Percentiles rank a stretch among this genome's conserved stretches.
These are phyloP conservation scores for Poecilobothrus nobilitatus DNA, from an alignment of 2,888 invertebrate species.

Conservation along the genomic window DNA sequence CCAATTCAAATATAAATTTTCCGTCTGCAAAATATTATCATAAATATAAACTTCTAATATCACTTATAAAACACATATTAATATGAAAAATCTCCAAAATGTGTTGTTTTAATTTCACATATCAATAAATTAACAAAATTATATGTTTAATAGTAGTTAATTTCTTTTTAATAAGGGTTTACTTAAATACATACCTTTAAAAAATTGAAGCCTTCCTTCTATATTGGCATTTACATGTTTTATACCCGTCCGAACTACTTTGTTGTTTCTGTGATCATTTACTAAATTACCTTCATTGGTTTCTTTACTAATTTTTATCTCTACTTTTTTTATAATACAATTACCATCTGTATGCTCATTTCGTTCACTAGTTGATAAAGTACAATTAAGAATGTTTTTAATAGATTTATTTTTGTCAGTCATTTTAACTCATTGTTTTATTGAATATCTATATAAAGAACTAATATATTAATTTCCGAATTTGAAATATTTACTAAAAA, in stretches of 20 bases:
- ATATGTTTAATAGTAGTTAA: too few species aligned
- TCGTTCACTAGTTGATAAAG: neutral
- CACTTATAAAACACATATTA: neutral
- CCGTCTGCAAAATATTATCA: constrained; percentile 72
- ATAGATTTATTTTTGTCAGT: neutral
- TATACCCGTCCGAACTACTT: neutral
- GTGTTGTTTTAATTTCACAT: neutral
- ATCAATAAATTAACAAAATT: too few species aligned
- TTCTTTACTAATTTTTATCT: neutral
- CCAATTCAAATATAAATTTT: constrained; percentile 80
- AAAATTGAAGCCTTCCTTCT: constrained; percentile 43
- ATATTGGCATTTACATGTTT: constrained; percentile 13
- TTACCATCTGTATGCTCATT: neutral
- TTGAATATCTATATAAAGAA: too few species aligned
- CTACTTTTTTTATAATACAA: neutral
- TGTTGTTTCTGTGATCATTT: neutral
- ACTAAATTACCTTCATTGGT: neutral
- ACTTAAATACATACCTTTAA: constrained; percentile 37
- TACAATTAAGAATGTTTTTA: neutral
- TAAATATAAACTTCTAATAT: neutral
- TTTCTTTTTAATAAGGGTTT: too few species aligned
- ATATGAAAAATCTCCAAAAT: neutral
- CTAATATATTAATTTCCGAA: neutral
- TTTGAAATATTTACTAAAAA: neutral
- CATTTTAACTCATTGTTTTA: neutral